Percentiles rank a stretch among this genome's conserved stretches.
These are phyloP conservation scores for Lucilia cuprina DNA, from an alignment of 1,140 invertebrate species.

Conservation along the genomic window DNA sequence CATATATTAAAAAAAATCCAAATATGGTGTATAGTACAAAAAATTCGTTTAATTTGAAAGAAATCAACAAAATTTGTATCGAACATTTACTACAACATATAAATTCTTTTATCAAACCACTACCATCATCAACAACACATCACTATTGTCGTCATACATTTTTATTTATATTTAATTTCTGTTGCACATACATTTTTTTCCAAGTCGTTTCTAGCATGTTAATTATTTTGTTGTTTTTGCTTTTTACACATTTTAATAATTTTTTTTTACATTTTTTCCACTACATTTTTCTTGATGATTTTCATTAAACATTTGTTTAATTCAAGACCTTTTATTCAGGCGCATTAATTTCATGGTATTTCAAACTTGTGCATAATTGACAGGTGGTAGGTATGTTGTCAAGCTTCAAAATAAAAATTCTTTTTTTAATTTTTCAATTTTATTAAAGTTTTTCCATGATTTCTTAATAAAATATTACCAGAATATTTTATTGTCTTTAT, in stretches of 20 bases:
- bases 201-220: conserved; percentile 3
- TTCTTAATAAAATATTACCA: conserved; percentile 13
- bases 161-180: neutral
- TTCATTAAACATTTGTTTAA: neutral
- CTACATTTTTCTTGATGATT: too few relatives aligned
- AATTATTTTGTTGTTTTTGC: neutral
- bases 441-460: neutral
- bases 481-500: neutral
- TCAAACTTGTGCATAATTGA: conserved; percentile 5
- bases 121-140: neutral
- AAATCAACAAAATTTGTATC: neutral
- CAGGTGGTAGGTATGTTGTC: neutral
- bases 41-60: neutral
- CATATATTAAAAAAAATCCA: too few relatives aligned
- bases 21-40: too few relatives aligned
- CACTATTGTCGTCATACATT: neutral
- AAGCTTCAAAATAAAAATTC: neutral
- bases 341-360: neutral
- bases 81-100: neutral
- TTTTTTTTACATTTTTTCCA: too few relatives aligned
- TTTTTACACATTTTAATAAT: too few relatives aligned
- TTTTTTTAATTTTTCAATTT: neutral
- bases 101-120: neutral
- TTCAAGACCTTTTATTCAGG: neutral
- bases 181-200: neutral